Evolutionary conservation across 1,140 invertebrate genomes (phyloP), one percentile per base, ranked within the genome.

Genomic region (Antheraea pernyi): DNA sequence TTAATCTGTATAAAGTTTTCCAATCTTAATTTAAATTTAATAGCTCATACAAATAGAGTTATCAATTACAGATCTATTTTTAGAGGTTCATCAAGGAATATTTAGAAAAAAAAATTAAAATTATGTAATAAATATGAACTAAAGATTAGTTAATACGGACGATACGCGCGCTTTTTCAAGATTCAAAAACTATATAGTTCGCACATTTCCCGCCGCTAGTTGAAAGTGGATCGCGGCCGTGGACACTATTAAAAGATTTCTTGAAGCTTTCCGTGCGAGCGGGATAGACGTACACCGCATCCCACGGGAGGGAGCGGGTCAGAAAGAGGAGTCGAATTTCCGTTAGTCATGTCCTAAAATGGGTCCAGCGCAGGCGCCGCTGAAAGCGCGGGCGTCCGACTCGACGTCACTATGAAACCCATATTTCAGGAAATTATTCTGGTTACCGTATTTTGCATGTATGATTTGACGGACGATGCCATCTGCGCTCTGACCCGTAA

Each of bases 291-390:
- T 76, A 89, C 76, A 65, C 65, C 74, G 78, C 84, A 73, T 84
- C 86, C 88, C 86, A 78, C 84, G 83, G 80, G 90, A 89, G 88
- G 71, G 88, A 92, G 84, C 85, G 86, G 89, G 89, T 80, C 83
- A 81, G 84, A 88, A 81, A 89, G 85, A 87, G 93, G 93, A 93
- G 92, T 94, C 94, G 91, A 91, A 93, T 94, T 94, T 94, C 93
- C 89, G 89, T 91, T 93, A 92, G 92, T 93, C 91, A 94, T 94
- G 93, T 93, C 94, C 94, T 94, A 94, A 95, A 94, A 95, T 94
- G 94, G 94, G 91, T 93, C 92, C 94, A 89, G 80, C 83, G 83
- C 85, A 88, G 85, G 90, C 84, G 91, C 87, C 86, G 88, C 86
- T 91, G 88, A 89, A 91, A 88, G 89, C 88, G 89, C 88, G 89